Evolutionary conservation across 2,888 invertebrate species (phyloP).

Genomic region (Aromia moschata): DNA sequence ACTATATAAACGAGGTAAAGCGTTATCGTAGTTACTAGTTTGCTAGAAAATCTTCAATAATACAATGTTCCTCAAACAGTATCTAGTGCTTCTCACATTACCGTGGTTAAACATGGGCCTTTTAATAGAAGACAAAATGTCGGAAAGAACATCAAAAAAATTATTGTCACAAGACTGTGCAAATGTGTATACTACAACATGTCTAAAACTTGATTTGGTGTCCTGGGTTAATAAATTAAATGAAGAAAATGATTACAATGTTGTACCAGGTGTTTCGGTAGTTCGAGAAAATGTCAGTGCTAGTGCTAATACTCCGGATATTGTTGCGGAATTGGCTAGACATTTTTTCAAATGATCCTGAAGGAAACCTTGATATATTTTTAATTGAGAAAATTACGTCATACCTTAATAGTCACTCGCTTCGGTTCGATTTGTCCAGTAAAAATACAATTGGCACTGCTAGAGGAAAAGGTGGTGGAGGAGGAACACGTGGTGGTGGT

Average conservation of each 20-base stretch:
- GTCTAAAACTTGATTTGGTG: conserved; percentile 80
- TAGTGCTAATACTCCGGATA: conserved; percentile 70
- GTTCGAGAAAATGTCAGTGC: conserved; percentile 70
- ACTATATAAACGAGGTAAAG: conserved; percentile 46
- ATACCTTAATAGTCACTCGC: conserved; percentile 77
- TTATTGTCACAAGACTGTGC: conserved; percentile 66
- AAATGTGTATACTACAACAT: conserved; percentile 74
- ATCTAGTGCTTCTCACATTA: conserved; percentile 31
- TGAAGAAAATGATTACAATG: conserved; percentile 73
- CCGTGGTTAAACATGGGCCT: conserved; percentile 30
- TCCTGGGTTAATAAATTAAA: conserved; percentile 79
- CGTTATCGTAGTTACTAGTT: conserved; percentile 31
- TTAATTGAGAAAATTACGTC: conserved; percentile 75
- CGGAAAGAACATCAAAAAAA: conserved; percentile 53
- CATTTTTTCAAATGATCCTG: conserved; percentile 80
- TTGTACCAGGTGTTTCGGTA: conserved; percentile 79
- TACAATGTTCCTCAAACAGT: conserved; percentile 42
- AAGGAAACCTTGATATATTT: conserved; percentile 79
- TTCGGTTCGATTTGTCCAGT: conserved; percentile 76
- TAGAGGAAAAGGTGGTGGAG: conserved; percentile 53
- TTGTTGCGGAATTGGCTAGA: conserved; percentile 79
- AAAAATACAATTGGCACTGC: conserved; percentile 67
- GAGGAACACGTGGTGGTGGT: conserved; percentile 55
- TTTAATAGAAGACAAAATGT: conserved; percentile 28
- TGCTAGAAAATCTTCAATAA: conserved; percentile 34